Percentiles rank a stretch among this genome's conserved stretches.
phyloP scores from a whole-genome alignment of 2,888 invertebrate genomes.

The Myopa tessellatipennis region DNA sequence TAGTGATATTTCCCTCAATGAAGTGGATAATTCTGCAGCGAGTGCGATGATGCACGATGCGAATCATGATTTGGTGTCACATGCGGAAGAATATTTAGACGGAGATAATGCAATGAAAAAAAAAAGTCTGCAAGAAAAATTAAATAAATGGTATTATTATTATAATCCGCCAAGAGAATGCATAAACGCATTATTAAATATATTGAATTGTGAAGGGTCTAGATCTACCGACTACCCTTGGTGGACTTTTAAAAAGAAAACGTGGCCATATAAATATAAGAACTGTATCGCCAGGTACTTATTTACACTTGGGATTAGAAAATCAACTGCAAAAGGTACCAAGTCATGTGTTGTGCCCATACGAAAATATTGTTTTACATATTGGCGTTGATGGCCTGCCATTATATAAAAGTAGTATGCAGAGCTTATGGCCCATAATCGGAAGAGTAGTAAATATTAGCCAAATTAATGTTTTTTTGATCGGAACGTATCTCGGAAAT shows the following conservation, averaged over 20 bases:
- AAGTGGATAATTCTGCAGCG: too few species aligned
- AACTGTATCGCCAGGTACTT: too few species aligned
- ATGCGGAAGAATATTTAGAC: too few species aligned
- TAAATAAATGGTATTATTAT: slow-evolving; percentile 6
- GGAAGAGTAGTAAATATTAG: neutral
- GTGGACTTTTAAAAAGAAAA: neutral
- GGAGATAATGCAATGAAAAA: too few species aligned
- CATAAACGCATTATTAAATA: neutral
- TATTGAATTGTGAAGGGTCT: slow-evolving; percentile 12
- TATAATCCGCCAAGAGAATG: neutral
- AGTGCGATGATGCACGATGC: too few species aligned
- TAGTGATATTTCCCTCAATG: too few species aligned
- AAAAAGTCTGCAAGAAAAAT: neutral
- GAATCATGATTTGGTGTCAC: too few species aligned
- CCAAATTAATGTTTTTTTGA: neutral
- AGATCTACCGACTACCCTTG: neutral
- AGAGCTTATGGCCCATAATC: neutral
- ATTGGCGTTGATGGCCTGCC: neutral
- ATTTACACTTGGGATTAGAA: too few species aligned
- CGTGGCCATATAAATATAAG: neutral
- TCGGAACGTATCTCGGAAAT: slow-evolving; percentile 13
- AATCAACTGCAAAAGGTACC: neutral
- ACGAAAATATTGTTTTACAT: neutral
- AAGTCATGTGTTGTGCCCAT: neutral
- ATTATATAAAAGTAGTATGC: neutral